Evolutionary conservation across 1,140 invertebrate species (phyloP).

Genomic region (Drosophila punjabiensis): DNA sequence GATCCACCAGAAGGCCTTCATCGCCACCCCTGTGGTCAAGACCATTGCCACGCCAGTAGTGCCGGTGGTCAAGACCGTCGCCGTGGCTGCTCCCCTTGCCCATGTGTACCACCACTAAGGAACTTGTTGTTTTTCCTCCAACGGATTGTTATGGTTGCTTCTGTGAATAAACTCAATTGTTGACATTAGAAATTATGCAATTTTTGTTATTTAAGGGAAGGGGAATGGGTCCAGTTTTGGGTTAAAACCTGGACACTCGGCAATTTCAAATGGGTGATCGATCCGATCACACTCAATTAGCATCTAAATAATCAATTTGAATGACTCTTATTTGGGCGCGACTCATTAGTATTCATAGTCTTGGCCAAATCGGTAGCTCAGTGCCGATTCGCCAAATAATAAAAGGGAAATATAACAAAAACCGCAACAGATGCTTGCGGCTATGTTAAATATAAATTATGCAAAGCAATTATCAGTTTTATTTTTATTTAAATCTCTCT

Average conservation of each 20-base stretch:
- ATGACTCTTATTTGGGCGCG: conserved; percentile 32
- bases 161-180: conserved; percentile 62
- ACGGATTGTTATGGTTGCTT: conserved; percentile 58
- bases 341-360: conserved; percentile 27
- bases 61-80: conserved; percentile 60
- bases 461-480: conserved; percentile 1
- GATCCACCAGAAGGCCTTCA: conserved; percentile 74
- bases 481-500: background rate
- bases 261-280: conserved; percentile 20
- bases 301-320: conserved; percentile 39
- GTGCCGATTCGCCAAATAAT: conserved; percentile 5
- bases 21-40: conserved; percentile 56
- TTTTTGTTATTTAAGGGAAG: background rate
- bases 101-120: conserved; percentile 70
- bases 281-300: conserved; percentile 31
- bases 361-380: conserved; percentile 22
- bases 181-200: conserved; percentile 30
- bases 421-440: conserved; percentile 5
- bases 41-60: conserved; percentile 60
- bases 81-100: conserved; percentile 53
- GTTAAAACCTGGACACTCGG: background rate
- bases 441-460: conserved; percentile 14
- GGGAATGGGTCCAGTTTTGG: background rate
- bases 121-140: conserved; percentile 2
- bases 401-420: conserved; percentile 13